phyloP scores from a whole-genome alignment of 2,888 invertebrate genomes.

The Trissolcus brochymenae region DNA sequence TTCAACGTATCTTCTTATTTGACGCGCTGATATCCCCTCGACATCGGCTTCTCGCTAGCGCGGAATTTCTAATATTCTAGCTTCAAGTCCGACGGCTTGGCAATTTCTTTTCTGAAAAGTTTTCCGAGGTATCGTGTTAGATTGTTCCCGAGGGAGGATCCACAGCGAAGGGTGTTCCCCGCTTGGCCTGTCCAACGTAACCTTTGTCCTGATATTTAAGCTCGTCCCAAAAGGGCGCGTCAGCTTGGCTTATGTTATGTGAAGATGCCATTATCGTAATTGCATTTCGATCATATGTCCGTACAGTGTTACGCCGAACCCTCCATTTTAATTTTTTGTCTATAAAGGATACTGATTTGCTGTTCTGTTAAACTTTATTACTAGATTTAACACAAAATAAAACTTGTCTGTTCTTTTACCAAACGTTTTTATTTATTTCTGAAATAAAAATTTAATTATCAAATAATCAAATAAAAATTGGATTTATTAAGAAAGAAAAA shows the following conservation, averaged over 20 bases:
- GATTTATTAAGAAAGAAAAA: background rate
- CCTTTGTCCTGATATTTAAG: conserved; percentile 63
- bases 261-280: conserved; percentile 60
- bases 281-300: conserved; percentile 57
- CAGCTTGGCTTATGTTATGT: conserved; percentile 56
- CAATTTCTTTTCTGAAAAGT: conserved; percentile 65
- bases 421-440: background rate
- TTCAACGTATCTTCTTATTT: conserved; percentile 61
- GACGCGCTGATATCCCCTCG: conserved; percentile 57
- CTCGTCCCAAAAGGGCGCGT: conserved; percentile 60
- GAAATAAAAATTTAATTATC: too few relatives aligned
- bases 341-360: conserved; percentile 2
- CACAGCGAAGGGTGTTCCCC: conserved; percentile 53
- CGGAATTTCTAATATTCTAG: conserved; percentile 64
- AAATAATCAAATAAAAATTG: too few relatives aligned
- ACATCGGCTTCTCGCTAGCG: conserved; percentile 57
- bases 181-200: conserved; percentile 55
- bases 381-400: background rate
- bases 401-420: background rate
- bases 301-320: conserved; percentile 14
- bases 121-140: conserved; percentile 59
- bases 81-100: conserved; percentile 62
- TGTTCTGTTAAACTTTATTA: background rate
- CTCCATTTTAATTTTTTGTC: conserved; percentile 32
- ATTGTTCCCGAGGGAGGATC: conserved; percentile 60